Evolutionary conservation across 2,113 vertebrate species (phyloP).

Genomic region (Euleptes europaea): DNA sequence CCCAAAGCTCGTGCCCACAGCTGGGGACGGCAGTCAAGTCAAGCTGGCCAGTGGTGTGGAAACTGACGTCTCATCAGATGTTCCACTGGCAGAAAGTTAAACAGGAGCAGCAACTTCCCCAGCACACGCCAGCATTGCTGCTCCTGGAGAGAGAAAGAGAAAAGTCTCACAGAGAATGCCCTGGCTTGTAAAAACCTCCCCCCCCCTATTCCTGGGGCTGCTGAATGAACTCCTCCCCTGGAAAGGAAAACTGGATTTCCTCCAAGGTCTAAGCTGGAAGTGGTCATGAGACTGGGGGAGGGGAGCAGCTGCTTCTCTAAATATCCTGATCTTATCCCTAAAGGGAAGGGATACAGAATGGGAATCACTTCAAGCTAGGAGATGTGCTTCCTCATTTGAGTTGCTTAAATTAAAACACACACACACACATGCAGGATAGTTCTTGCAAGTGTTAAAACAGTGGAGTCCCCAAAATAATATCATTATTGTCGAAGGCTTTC

Average conservation of each 20-base stretch:
- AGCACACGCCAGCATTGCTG: neutral
- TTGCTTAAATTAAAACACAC: neutral
- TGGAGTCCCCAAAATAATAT: too few species aligned
- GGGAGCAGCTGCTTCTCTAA: conserved; percentile 41
- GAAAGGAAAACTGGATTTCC: conserved; percentile 33
- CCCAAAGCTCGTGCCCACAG: neutral
- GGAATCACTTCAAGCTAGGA: neutral
- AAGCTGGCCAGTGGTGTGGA: conserved; percentile 22
- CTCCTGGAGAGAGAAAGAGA: neutral
- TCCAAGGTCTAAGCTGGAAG: neutral
- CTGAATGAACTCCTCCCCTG: conserved; percentile 25
- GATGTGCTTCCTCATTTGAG: neutral
- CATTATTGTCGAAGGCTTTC: neutral
- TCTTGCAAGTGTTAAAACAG: neutral
- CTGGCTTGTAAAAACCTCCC: neutral
- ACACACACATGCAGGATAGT: too few species aligned
- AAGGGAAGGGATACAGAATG: neutral
- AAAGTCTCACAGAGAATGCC: conserved; percentile 34
- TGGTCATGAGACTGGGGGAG: conserved; percentile 1
- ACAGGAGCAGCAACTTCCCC: conserved; percentile 20
- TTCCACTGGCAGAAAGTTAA: conserved; percentile 44
- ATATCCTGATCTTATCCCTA: neutral
- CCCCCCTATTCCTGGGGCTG: conserved; percentile 9
- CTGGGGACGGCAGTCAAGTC: neutral
- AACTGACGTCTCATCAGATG: conserved; percentile 32